Base-by-base conservation (phyloP, 2,888 invertebrate genomes). In the Hermaeophaga mercurialis region DNA sequence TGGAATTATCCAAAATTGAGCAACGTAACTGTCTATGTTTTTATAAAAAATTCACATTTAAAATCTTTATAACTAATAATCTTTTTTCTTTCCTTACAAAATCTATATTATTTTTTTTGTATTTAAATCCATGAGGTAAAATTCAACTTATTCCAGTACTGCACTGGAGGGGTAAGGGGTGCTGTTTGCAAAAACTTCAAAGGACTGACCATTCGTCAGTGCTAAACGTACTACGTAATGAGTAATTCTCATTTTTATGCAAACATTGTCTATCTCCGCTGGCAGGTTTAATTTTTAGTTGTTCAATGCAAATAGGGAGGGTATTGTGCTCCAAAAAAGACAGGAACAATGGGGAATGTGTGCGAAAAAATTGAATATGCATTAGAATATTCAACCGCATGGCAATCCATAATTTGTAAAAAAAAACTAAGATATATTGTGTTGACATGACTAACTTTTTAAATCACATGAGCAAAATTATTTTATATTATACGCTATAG, bases 191-290 rank as follows among this genome's bases (percentile, higher is more conserved):
- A 53, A 58, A 60, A 64, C 64, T 60, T 66, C 61, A 63, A 64
- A 64, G 61, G 61, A 55, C 54, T 48, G 63, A 56, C 56, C 61
- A 46, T 34, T n/a, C 14, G 8, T 28, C 22, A 58, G 58, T 56
- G 61, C 59, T 56, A 56, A 61, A 59, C 54, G 58, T 58, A 62
- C 61, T 61, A 59, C 54, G 58, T 58, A 62, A 63, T 61, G 47
- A 54, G 54, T 58, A 59, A 47, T 61, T 62, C 59, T 64, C 61
- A 63, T 66, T 66, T 64, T 63, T 62, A 55, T 62, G 62, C 63
- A 66, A 64, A 64, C 64, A 64, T 44, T 34, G 56, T 49, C 31
- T 41, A 59, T 58, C 54, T 57, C 18, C 31, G 60, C 59, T 54
- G 56, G 46, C 19, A 34, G 60, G 60, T 61, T 63, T 58, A 64